A percentile compares a stretch with the other conserved stretches of the same genome.
phyloP scores from a whole-genome alignment of 1,140 invertebrate species.

The Pseudachorutes palmiensis region DNA sequence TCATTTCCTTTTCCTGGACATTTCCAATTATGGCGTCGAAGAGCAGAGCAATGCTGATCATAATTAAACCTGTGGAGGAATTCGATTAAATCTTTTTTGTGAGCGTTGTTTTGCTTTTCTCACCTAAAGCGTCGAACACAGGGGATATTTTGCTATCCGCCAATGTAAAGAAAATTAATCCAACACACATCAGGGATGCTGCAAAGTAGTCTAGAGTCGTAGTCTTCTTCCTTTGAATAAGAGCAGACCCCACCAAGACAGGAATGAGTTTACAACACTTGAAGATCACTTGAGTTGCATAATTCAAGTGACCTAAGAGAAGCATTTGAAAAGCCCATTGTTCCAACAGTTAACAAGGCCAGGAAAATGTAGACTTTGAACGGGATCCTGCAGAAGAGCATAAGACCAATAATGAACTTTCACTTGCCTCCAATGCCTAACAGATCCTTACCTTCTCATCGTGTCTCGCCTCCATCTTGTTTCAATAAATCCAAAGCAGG shows the following conservation, averaged over 20 bases:
- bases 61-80: slow-evolving; percentile 55
- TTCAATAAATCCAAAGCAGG: slow-evolving; percentile 69
- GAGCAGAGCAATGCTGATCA: slow-evolving; percentile 75
- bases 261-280: slow-evolving; percentile 96
- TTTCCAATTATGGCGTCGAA: slow-evolving; percentile 93
- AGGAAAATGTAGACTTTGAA: slow-evolving; percentile 68
- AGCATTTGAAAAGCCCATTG: slow-evolving; percentile 92
- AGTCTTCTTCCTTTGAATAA: slow-evolving; percentile 86
- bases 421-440: slow-evolving; percentile 16
- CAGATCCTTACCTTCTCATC: slow-evolving; percentile 54
- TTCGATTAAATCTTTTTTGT: too few species aligned
- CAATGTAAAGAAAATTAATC: slow-evolving; percentile 82
- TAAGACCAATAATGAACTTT: slow-evolving; percentile 23
- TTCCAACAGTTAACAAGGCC: slow-evolving; percentile 79
- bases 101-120: too few species aligned
- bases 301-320: slow-evolving; percentile 92
- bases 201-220: slow-evolving; percentile 72
- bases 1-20: slow-evolving; percentile 91
- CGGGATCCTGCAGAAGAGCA: slow-evolving; percentile 63
- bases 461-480: slow-evolving; percentile 55
- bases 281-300: slow-evolving; percentile 88
- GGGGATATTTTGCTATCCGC: slow-evolving; percentile 84
- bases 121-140: slow-evolving; percentile 67
- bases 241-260: slow-evolving; percentile 79
- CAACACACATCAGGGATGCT: slow-evolving; percentile 78